Percentiles rank a stretch among this genome's conserved stretches.
phyloP scores from a whole-genome alignment of 2,113 vertebrate species.

The Bothrops jararaca region DNA sequence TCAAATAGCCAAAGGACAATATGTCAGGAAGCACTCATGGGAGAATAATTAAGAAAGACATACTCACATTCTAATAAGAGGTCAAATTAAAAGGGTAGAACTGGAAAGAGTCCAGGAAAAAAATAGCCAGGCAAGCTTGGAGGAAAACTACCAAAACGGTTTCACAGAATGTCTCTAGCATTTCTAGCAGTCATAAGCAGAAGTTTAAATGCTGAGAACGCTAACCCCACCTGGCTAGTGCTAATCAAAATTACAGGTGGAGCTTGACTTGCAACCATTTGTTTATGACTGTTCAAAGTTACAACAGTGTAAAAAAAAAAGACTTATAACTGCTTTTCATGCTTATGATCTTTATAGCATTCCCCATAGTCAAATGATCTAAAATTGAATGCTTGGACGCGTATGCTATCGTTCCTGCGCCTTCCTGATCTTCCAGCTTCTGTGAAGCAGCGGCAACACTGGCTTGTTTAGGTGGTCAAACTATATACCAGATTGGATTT shows the following conservation, averaged over 20 bases:
- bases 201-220: not conserved
- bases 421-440: not conserved
- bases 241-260: not conserved
- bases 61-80: not conserved
- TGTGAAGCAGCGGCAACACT: not conserved
- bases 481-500: not conserved
- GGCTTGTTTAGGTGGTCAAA: not conserved
- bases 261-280: not conserved
- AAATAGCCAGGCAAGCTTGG: not conserved
- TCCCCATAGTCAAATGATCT: not conserved
- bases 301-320: not conserved
- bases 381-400: not conserved
- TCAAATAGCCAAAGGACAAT: not conserved
- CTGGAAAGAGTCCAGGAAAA: not conserved
- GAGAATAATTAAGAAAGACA: not conserved
- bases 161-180: not conserved
- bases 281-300: not conserved
- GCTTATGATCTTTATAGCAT: not conserved
- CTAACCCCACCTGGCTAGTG: not conserved
- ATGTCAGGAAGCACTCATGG: not conserved
- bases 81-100: not conserved
- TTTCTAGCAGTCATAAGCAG: not conserved
- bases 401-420: not conserved
- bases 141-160: not conserved
- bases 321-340: not conserved